A percentile compares a stretch with the other conserved stretches of the same genome.
Evolutionary conservation across 2,113 vertebrate species (phyloP).

Genomic region (Haemorhous mexicanus): DNA sequence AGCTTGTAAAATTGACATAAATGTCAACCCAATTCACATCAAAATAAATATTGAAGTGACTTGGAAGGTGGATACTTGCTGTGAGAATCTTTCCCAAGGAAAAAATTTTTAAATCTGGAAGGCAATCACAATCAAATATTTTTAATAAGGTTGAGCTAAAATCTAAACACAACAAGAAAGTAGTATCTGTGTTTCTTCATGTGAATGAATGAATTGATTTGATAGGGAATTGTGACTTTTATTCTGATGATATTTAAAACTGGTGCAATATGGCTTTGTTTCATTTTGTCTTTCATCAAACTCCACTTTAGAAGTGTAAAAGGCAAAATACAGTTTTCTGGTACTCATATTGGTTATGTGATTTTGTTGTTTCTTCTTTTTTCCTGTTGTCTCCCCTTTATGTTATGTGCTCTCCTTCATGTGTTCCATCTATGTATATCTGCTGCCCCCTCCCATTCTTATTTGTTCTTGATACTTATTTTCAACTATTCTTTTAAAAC

Average conservation of each 20-base stretch:
- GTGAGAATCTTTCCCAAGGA: neutral
- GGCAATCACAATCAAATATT: neutral
- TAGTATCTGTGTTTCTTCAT: neutral
- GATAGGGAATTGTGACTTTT: neutral
- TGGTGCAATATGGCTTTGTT: neutral
- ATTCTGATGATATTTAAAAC: neutral
- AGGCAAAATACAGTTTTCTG: neutral
- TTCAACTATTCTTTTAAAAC: neutral
- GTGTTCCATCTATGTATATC: neutral
- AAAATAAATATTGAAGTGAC: neutral
- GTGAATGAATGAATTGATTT: neutral
- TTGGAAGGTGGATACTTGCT: neutral
- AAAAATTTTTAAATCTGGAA: neutral
- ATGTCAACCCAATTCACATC: neutral
- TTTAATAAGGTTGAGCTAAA: neutral
- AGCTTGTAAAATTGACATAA: neutral
- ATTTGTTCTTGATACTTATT: neutral
- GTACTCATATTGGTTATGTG: neutral
- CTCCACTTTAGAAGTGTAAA: neutral
- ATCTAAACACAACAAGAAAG: neutral
- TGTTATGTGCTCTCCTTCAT: neutral
- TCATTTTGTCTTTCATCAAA: neutral
- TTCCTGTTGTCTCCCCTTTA: neutral
- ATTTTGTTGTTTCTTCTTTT: neutral
- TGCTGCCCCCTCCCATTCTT: neutral